phyloP scores from a whole-genome alignment of 2,888 invertebrate species.

The Campoplex capitator region DNA sequence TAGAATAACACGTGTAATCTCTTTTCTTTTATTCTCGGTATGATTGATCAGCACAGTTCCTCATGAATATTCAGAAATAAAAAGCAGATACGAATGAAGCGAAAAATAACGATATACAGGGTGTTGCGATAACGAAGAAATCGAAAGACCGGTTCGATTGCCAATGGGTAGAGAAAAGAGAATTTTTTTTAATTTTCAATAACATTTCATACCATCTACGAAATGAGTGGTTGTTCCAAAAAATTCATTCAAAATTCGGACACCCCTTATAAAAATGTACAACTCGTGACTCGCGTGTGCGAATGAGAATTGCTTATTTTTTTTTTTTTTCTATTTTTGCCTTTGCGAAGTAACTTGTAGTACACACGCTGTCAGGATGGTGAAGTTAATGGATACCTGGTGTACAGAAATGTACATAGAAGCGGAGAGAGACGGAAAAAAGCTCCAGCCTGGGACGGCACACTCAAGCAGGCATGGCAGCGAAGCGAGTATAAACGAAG shows the following conservation, averaged over 20 bases:
- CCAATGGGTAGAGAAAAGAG: too few relatives aligned
- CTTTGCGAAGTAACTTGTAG: slow-evolving; percentile 27
- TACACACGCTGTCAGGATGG: slow-evolving; percentile 54
- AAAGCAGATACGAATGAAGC: not conserved
- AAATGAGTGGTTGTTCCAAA: not conserved
- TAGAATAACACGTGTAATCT: not conserved
- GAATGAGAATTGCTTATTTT: slow-evolving; percentile 30
- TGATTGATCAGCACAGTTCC: not conserved
- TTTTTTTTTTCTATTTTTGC: slow-evolving; percentile 11
- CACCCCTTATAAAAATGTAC: not conserved
- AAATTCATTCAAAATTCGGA: not conserved
- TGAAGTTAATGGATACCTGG: slow-evolving; percentile 63
- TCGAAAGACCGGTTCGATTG: not conserved
- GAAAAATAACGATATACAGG: not conserved
- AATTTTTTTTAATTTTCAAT: too few relatives aligned
- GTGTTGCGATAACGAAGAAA: not conserved
- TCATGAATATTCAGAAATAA: not conserved
- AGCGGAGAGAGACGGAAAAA: slow-evolving; percentile 22
- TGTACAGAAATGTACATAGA: slow-evolving; percentile 30
- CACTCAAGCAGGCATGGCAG: slow-evolving; percentile 51
- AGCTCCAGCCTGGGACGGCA: slow-evolving; percentile 25
- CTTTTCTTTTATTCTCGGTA: not conserved
- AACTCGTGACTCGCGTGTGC: slow-evolving; percentile 1
- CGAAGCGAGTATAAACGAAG: slow-evolving; percentile 41
- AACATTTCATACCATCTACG: too few relatives aligned